A percentile compares a stretch with the other conserved stretches of the same genome.
Evolutionary conservation across 2,888 invertebrate species (phyloP).

Genomic region (Hedya salicella): DNA sequence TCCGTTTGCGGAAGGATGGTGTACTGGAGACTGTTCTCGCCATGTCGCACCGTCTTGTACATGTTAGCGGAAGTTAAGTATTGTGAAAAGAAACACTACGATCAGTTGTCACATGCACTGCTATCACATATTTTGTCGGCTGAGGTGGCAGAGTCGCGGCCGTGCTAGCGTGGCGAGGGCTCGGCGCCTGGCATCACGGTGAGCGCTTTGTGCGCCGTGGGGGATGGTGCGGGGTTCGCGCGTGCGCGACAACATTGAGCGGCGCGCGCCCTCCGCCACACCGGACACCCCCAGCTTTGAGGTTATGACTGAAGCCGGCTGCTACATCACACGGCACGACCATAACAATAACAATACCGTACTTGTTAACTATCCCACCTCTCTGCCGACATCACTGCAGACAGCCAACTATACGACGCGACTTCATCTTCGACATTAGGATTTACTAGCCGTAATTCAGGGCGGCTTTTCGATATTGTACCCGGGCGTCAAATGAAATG

Average conservation of each 20-base stretch:
- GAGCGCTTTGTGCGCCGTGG: slow-evolving; percentile 74
- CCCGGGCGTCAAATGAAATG: slow-evolving; percentile 51
- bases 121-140: slow-evolving; percentile 71
- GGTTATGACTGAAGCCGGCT: slow-evolving; percentile 80
- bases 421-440: not conserved
- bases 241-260: slow-evolving; percentile 78
- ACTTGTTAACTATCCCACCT: slow-evolving; percentile 56
- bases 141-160: slow-evolving; percentile 52
- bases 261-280: slow-evolving; percentile 71
- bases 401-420: not conserved
- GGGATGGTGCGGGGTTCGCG: slow-evolving; percentile 50
- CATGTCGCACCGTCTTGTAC: slow-evolving; percentile 91
- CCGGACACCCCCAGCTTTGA: slow-evolving; percentile 67
- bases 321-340: slow-evolving; percentile 60
- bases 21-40: slow-evolving; percentile 90
- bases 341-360: slow-evolving; percentile 73
- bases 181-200: slow-evolving; percentile 68
- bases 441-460: slow-evolving; percentile 17
- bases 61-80: slow-evolving; percentile 74
- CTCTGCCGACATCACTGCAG: slow-evolving; percentile 48
- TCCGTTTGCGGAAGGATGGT: slow-evolving; percentile 90
- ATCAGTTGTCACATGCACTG: slow-evolving; percentile 58
- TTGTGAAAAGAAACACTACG: slow-evolving; percentile 73
- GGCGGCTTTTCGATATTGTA: slow-evolving; percentile 17
- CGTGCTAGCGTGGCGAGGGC: slow-evolving; percentile 60